Evolutionary conservation across 2,113 vertebrate genomes (phyloP).

Genomic region (Leptobrachium leishanense): DNA sequence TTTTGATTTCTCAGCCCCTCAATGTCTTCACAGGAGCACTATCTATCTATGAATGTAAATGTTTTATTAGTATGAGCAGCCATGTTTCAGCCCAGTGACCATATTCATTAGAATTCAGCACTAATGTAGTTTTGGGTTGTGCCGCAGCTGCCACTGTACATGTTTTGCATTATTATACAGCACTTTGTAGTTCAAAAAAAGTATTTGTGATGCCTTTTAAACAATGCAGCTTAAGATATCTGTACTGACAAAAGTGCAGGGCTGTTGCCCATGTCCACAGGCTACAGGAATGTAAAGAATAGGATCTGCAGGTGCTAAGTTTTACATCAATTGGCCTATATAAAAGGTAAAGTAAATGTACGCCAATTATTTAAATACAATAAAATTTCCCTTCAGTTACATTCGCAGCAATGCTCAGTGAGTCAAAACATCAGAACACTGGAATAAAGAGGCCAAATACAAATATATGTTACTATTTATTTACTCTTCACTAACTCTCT

Average conservation of each 20-base stretch:
- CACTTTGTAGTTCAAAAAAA: neutral
- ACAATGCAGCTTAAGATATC: neutral
- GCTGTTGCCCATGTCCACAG: neutral
- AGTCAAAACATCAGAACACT: neutral
- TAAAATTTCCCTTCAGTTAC: neutral
- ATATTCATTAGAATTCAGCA: conserved; percentile 3
- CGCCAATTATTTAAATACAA: neutral
- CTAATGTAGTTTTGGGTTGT: neutral
- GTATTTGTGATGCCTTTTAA: neutral
- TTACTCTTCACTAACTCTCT: neutral
- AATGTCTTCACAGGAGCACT: neutral
- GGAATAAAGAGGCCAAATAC: neutral
- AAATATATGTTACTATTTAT: neutral
- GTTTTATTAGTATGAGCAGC: conserved; percentile 13
- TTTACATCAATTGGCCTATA: neutral
- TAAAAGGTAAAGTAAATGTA: neutral
- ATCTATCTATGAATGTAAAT: conserved; percentile 13
- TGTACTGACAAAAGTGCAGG: neutral
- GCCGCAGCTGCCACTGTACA: neutral
- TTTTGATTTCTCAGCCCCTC: neutral
- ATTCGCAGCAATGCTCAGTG: neutral
- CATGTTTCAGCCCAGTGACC: conserved; percentile 1
- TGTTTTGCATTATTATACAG: conserved; percentile 11
- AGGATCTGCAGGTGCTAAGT: neutral
- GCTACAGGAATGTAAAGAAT: neutral